These are phyloP conservation scores for Aurelia aurita DNA, from an alignment of 30 jellyfish, hydroid and myxozoan species.

Conservation along the genomic window DNA sequence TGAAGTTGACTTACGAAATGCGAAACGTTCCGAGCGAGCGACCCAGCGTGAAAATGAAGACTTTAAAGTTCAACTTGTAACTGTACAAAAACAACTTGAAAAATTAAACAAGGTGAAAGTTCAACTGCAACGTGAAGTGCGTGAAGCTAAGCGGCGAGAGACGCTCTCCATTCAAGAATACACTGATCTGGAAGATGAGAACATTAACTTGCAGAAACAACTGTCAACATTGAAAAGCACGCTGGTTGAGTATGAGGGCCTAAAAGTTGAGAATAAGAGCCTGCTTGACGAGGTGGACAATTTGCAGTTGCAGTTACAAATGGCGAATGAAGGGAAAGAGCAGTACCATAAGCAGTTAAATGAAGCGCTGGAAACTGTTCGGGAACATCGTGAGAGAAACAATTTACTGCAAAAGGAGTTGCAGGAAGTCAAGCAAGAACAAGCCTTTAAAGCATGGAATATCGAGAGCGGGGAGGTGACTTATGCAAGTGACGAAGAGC, in stretches of 20 bases:
- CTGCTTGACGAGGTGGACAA: slow-evolving; percentile 91
- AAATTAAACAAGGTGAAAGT: slow-evolving; percentile 58
- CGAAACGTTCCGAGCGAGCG: slow-evolving; percentile 63
- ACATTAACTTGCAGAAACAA: slow-evolving; percentile 78
- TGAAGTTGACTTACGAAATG: slow-evolving; percentile 68
- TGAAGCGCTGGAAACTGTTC: slow-evolving; percentile 91
- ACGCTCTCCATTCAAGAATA: slow-evolving; percentile 76
- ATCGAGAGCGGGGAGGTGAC: slow-evolving; percentile 80
- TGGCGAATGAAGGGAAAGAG: slow-evolving; percentile 82
- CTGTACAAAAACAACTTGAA: slow-evolving; percentile 72
- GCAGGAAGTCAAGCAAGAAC: slow-evolving; percentile 89
- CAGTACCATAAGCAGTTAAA: slow-evolving; percentile 90
- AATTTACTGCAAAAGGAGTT: slow-evolving; percentile 81
- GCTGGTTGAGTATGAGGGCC: slow-evolving; percentile 92
- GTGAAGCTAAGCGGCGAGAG: slow-evolving; percentile 64
- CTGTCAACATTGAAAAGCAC: slow-evolving; percentile 85
- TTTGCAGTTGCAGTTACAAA: slow-evolving; percentile 89
- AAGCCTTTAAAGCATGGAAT: slow-evolving; percentile 80
- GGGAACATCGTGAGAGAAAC: slow-evolving; percentile 90
- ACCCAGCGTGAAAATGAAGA: slow-evolving; percentile 71
- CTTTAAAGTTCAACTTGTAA: slow-evolving; percentile 52
- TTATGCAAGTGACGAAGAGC: slow-evolving; percentile 71
- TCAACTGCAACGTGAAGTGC: slow-evolving; percentile 70
- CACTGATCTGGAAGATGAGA: slow-evolving; percentile 91
- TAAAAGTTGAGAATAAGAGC: slow-evolving; percentile 95